phyloP scores from a whole-genome alignment of 2,888 invertebrate species.

The Philopedon plagiatum region DNA sequence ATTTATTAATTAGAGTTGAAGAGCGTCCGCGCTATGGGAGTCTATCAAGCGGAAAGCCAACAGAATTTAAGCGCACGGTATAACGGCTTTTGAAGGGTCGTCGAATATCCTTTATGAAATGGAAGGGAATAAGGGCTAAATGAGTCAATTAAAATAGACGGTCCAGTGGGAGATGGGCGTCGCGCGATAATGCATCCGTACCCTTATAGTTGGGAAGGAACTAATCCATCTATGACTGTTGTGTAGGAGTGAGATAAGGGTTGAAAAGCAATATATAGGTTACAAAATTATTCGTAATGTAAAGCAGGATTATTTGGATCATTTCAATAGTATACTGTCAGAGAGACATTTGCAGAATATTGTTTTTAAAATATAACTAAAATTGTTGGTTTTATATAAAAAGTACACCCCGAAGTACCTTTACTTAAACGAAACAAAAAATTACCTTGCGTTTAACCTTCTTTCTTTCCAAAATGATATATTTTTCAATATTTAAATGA shows the following conservation, averaged over 20 bases:
- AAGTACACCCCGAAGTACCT: too few species aligned
- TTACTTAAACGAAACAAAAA: too few species aligned
- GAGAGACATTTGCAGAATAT: too few species aligned
- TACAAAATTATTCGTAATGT: too few species aligned
- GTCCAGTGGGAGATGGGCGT: background rate
- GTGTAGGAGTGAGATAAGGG: background rate
- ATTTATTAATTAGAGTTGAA: conserved; percentile 10
- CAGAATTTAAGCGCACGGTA: background rate
- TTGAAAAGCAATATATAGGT: background rate
- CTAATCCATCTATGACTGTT: background rate
- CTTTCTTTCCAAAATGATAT: background rate
- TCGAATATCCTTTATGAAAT: background rate
- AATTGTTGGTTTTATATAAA: too few species aligned
- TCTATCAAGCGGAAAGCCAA: background rate
- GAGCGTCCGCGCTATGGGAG: background rate
- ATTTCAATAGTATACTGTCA: too few species aligned
- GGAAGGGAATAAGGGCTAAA: background rate
- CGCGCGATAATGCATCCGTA: background rate
- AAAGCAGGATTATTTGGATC: too few species aligned
- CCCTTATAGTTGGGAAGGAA: background rate
- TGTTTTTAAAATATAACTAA: too few species aligned
- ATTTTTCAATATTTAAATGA: background rate
- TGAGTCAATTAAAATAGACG: background rate
- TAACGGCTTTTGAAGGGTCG: background rate
- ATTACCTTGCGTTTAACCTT: too few species aligned